phyloP scores from a whole-genome alignment of 2,797 vertebrate genomes.

The Sarcophilus harrisii region DNA sequence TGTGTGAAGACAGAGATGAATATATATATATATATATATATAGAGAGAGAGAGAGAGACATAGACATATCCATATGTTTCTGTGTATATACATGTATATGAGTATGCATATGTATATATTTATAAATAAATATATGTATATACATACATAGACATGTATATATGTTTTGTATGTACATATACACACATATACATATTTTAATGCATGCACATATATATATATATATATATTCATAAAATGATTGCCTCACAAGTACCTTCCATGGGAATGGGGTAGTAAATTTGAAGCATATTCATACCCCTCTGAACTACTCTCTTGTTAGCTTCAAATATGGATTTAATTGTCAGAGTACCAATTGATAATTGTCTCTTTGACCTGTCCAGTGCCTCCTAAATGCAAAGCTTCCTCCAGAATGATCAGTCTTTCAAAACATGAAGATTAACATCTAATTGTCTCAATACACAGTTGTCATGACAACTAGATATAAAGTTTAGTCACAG shows the following conservation, averaged over 20 bases:
- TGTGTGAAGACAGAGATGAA: not conserved
- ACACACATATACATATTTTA: not conserved
- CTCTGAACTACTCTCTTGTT: not conserved
- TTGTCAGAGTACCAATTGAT: not conserved
- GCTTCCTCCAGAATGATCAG: slow-evolving; percentile 29
- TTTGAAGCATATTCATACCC: not conserved
- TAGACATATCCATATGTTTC: not conserved
- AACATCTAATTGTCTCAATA: slow-evolving; percentile 66
- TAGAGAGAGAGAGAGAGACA: no score
- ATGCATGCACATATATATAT: not conserved
- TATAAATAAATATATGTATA: no score
- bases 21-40: not conserved
- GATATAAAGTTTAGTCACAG: slow-evolving; percentile 54
- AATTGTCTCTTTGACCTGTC: not conserved
- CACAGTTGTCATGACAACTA: slow-evolving; percentile 74
- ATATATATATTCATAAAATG: not conserved
- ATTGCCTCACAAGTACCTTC: not conserved
- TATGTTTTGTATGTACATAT: no score
- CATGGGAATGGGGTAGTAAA: not conserved
- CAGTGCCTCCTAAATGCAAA: not conserved
- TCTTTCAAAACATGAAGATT: slow-evolving; percentile 44
- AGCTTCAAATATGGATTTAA: not conserved
- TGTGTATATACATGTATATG: no score
- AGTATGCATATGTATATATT: no score
- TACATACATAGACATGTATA: no score